Evolutionary conservation across 2,113 vertebrate genomes (phyloP).

Genomic region (Onychorhynchus coronatus): DNA sequence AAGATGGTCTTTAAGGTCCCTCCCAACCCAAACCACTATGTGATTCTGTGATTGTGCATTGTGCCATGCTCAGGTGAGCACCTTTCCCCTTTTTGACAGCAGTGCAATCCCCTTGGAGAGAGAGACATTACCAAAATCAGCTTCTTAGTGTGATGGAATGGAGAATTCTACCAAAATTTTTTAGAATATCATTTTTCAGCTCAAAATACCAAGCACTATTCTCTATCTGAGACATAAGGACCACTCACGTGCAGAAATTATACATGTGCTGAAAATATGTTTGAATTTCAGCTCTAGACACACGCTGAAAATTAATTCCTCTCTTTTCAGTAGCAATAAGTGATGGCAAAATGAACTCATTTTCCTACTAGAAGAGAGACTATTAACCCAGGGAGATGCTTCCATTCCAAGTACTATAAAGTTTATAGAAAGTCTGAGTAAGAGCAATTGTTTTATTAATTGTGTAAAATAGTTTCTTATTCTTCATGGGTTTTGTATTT

Average conservation of each 20-base stretch:
- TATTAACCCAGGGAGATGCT: neutral
- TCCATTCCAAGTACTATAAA: neutral
- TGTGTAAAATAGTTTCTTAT: neutral
- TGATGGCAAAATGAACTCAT: neutral
- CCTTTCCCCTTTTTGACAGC: neutral
- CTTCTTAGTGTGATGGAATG: accelerated
- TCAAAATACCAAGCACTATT: neutral
- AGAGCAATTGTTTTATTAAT: neutral
- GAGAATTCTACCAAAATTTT: neutral
- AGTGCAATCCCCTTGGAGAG: neutral
- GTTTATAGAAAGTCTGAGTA: neutral
- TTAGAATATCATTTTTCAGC: neutral
- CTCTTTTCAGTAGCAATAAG: neutral
- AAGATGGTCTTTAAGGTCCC: no score
- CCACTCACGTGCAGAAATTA: neutral
- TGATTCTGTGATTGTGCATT: neutral
- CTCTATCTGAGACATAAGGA: neutral
- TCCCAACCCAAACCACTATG: neutral
- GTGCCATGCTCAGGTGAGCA: neutral
- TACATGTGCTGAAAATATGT: neutral
- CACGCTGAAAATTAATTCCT: neutral
- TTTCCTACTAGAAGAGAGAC: neutral
- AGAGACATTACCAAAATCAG: neutral
- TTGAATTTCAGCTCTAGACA: neutral
- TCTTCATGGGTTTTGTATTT: neutral